Evolutionary conservation across 1,140 invertebrate species (phyloP), one percentile per base, ranked within the genome.

Genomic region (Drosophila ohnishii): DNA sequence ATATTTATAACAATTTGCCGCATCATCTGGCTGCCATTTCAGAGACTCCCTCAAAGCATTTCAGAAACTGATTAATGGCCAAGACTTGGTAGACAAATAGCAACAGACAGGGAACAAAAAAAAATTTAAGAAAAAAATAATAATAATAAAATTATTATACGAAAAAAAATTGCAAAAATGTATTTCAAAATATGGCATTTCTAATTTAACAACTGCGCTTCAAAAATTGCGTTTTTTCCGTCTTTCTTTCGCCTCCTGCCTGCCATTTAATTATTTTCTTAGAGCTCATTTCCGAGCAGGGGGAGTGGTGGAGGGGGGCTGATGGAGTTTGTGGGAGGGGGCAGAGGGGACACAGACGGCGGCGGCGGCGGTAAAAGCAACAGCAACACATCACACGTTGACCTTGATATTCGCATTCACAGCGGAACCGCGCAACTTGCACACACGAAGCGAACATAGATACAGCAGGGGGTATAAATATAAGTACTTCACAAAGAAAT

Each of bases 371-470:
- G 47, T n/a, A 50, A 50, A 6, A 62, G 71, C 58, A 50, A 63
- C 42, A 79, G 66, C 40, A 73, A 75, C 82, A 85, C 82, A 85
- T 85, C 81, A 85, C 81, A 80, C 57, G 77, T 81, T 90, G 87
- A 90, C 87, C 87, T 90, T 90, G 87, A 87, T 87, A 87, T 90
- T 90, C 87, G 87, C 87, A 90, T 90, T 90, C 87, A 75, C 87
- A 87, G 80, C 83, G 80, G 82, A 90, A 90, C 66, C 87, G 74
- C 83, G 78, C 86, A 82, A 75, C 63, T 55, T 73, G 70, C 65
- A 39, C 44, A 37, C 51, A 55, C 28, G 16, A 40, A 65, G 3
- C 35, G 37, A 66, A 44, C 47, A 65, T 51, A 65, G 19, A 14
- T 13, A 34, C 44, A 67, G 44, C 65, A 40, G 30, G 1, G 65